Base-by-base conservation (phyloP, 2,113 vertebrate genomes). In the Chaetura pelagica region DNA sequence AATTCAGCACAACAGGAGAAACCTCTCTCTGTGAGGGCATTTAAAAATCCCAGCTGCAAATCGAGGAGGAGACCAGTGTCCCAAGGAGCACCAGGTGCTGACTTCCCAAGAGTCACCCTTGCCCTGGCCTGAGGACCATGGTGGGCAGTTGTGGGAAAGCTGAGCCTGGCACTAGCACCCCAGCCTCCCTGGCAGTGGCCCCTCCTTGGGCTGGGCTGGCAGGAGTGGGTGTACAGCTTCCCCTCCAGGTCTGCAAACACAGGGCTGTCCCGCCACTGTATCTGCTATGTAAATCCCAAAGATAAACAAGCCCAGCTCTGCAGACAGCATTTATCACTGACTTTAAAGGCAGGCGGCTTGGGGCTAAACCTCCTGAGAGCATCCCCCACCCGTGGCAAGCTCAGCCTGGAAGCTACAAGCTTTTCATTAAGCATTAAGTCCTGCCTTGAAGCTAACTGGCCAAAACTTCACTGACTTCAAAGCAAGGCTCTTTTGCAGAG, bases 251-350 rank as follows among this genome's bases (percentile, higher is more conserved):
- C 94, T 74, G 57, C 95, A 89, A 87, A 87, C 81, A 74, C 72
- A 16, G 46, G 18, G 20, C 78, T 4, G 46, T 87, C 91, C 83
- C 22, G 7, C 63, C 85, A 54, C 80, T 14, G 3, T 54, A 92
- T 93, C 94, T 91, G 71, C 58, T 3, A 75, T 84, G 91, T 80
- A 96, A 97, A 95, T 92, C 79, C 82, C 72, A 77, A 87, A 97
- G 93, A 95, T 90, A 97, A 97, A 97, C 93, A 91, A 95, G 61
- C 10, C 73, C 78, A 27, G 85, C 57, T 79, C 84, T 61, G 35
- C 96, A 96, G 96, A 96, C 95, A 78, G 29, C 90, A 58, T 95
- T 94, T 97, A 97, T 94, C 95, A 92, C 79, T n/a, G n/a, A 7
- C 92, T 94, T 94, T 71, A 93, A 96, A 77, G 58, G 72, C 84